Percentiles rank a stretch among this genome's conserved stretches.
Evolutionary conservation across 2,797 vertebrate species (phyloP).

Genomic region (Crax fasciolata): DNA sequence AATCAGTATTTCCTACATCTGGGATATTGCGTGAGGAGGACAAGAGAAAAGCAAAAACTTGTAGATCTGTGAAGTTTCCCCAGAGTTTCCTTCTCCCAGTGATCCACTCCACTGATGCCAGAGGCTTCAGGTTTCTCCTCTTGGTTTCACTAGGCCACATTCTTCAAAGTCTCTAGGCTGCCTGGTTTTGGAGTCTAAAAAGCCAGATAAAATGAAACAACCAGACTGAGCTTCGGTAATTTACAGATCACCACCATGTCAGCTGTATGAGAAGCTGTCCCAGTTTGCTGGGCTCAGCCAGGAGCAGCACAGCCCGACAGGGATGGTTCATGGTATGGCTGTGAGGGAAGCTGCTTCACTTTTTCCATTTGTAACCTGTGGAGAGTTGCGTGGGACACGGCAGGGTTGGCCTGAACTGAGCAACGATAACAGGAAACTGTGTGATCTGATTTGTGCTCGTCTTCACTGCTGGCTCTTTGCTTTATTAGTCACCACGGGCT

Average conservation of each 20-base stretch:
- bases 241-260: background rate
- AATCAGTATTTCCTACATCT: background rate
- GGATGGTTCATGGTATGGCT: fast-evolving
- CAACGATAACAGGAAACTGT: background rate
- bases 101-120: background rate
- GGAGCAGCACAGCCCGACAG: background rate
- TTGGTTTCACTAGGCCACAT: background rate
- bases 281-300: background rate
- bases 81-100: background rate
- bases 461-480: fast-evolving
- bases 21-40: background rate
- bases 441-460: fast-evolving
- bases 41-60: background rate
- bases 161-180: background rate
- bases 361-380: conserved; percentile 22
- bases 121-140: background rate
- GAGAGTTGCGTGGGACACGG: background rate
- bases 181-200: background rate
- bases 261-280: background rate
- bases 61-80: background rate
- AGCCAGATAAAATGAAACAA: background rate
- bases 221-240: background rate
- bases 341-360: background rate
- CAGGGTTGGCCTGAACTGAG: background rate
- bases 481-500: background rate